Evolutionary conservation across 2,888 invertebrate species (phyloP).

Genomic region (Pristionchus japonicus): DNA sequence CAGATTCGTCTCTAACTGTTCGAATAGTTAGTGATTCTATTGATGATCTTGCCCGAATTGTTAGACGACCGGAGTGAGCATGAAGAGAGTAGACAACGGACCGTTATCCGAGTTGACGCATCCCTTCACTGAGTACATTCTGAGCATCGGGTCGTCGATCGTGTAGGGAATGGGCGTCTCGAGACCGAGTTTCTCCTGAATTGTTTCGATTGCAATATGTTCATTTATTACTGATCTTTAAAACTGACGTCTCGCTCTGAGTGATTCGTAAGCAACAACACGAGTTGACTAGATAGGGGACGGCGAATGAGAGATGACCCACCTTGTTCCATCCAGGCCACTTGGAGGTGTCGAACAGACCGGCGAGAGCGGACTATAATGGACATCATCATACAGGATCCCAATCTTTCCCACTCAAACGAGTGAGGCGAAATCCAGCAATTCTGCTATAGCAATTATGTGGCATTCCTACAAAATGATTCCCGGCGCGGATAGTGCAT

Average conservation of each 20-base stretch:
- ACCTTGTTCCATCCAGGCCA: slow-evolving; percentile 62
- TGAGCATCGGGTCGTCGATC: slow-evolving; percentile 65
- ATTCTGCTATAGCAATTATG: too few species aligned
- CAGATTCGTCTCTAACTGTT: too few species aligned
- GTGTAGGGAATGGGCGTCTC: slow-evolving; percentile 67
- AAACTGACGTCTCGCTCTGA: too few species aligned
- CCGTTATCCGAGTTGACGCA: slow-evolving; percentile 49
- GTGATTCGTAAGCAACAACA: too few species aligned
- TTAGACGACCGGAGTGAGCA: background rate
- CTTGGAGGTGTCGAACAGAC: slow-evolving; percentile 55
- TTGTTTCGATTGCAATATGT: background rate
- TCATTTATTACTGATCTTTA: background rate
- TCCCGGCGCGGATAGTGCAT: too few species aligned
- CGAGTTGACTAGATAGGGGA: too few species aligned
- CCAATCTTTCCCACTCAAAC: too few species aligned
- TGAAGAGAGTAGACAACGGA: background rate
- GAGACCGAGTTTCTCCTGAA: slow-evolving; percentile 30
- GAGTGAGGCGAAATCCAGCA: too few species aligned
- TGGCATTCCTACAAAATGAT: too few species aligned
- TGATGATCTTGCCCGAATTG: too few species aligned
- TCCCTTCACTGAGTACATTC: slow-evolving; percentile 65
- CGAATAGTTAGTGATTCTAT: too few species aligned
- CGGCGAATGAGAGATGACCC: too few species aligned
- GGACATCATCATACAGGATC: background rate
- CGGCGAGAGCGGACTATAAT: slow-evolving; percentile 59